These are phyloP conservation scores for Chloroclystis v-ata DNA, from an alignment of 2,888 invertebrate genomes.

Conservation along the genomic window DNA sequence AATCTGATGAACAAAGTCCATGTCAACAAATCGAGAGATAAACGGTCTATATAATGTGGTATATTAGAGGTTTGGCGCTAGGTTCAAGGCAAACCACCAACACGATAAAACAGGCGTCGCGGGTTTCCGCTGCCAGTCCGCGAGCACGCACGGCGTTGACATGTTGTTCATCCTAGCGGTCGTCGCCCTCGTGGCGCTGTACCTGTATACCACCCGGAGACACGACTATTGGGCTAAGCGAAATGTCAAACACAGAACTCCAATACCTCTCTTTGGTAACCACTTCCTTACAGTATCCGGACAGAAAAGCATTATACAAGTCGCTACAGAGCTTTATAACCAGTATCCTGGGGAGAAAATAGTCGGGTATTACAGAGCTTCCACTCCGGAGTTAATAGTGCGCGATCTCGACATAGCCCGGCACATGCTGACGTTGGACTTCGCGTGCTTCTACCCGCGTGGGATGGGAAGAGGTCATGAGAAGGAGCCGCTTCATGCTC, in stretches of 20 bases:
- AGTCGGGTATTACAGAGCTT: conserved; percentile 51
- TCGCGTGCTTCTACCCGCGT: conserved; percentile 47
- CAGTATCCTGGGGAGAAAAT: conserved; percentile 55
- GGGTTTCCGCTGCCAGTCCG: conserved; percentile 1
- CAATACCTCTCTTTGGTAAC: conserved; percentile 52
- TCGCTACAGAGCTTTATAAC: conserved; percentile 43
- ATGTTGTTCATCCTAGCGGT: conserved; percentile 10
- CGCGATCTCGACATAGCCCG: conserved; percentile 50
- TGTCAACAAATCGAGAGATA: too few species aligned
- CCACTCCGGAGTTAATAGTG: conserved; percentile 49
- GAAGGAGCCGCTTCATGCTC: conserved; percentile 43
- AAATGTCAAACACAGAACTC: conserved; percentile 48
- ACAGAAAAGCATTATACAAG: conserved; percentile 38
- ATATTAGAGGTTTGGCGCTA: too few species aligned
- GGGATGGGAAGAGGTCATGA: conserved; percentile 42
- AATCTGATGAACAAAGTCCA: too few species aligned
- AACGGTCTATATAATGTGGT: too few species aligned
- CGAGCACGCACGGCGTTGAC: not conserved
- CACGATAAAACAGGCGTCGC: not conserved
- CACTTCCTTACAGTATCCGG: conserved; percentile 41
- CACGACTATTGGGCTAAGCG: conserved; percentile 52
- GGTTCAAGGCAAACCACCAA: not conserved
- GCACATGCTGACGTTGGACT: conserved; percentile 47
- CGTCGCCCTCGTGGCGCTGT: conserved; percentile 26
- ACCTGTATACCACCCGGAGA: conserved; percentile 45